Evolutionary conservation across 2,888 invertebrate genomes (phyloP).

Genomic region (Lasioglossum lativentre): DNA sequence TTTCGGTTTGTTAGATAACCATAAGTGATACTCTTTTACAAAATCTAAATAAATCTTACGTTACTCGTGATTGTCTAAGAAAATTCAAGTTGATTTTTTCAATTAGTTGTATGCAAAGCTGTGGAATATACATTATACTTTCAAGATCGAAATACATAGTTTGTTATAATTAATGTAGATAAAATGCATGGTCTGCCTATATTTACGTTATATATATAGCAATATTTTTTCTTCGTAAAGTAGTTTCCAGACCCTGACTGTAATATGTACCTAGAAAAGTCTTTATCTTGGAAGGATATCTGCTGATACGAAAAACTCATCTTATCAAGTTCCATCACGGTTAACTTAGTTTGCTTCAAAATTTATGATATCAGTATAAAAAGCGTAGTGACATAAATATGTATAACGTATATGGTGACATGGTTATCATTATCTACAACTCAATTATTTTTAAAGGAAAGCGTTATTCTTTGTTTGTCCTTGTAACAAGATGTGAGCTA

Average conservation of each 20-base stretch:
- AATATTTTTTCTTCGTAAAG: background rate
- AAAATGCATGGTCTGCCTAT: background rate
- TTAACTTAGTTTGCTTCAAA: slow-evolving; percentile 13
- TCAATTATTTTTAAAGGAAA: background rate
- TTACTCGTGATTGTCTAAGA: too few species aligned
- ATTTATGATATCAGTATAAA: background rate
- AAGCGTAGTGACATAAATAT: background rate
- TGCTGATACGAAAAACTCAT: slow-evolving; percentile 1
- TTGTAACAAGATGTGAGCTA: background rate
- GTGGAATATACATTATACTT: too few species aligned
- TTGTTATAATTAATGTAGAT: background rate
- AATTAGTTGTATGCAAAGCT: too few species aligned
- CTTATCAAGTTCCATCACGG: slow-evolving; percentile 21
- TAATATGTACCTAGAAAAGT: slow-evolving; percentile 17
- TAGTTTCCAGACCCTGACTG: background rate
- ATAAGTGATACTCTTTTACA: too few species aligned
- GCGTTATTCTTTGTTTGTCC: background rate
- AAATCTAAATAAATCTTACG: too few species aligned
- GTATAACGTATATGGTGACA: background rate
- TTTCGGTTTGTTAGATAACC: too few species aligned
- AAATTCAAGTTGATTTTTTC: too few species aligned
- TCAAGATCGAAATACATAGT: too few species aligned
- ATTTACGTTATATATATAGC: background rate
- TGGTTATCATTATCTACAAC: background rate
- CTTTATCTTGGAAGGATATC: slow-evolving; percentile 19